Evolutionary conservation across 2,797 vertebrate species (phyloP), one percentile per base, ranked within the genome.

Genomic region (Picus viridis): DNA sequence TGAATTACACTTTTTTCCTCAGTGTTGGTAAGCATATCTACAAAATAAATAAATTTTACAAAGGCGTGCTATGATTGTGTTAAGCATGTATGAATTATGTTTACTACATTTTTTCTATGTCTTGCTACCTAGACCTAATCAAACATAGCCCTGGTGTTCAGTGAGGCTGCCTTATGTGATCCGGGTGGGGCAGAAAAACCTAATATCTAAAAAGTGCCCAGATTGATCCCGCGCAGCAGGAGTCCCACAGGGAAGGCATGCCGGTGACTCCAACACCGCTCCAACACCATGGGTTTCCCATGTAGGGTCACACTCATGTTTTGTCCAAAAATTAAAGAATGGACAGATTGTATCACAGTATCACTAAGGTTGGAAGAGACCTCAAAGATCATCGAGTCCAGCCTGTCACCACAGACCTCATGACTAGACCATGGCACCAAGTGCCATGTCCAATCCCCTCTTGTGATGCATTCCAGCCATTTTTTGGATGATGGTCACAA

Each of bases 41-140:
- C 63, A 91, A 91, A 85, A 29, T 94, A 95, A 97, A 95, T 95
- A 92, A 97, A 83, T 91, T 84, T 90, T 95, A 90, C 86, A 86
- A 80, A 78, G 74, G 90, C 97, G 95, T 79, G 58, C 85, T 83
- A 58, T 87, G 71, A 92, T 39, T 84, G 59, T 92, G 61, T 92
- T 89, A 92, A 83, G 74, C 89, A 81, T 96, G 78, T 69, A 85
- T 82, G 56, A 91, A 79, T 81, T 86, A 88, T 74, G 63, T 85
- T 90, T 86, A 68, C 41, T 58, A 36, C 3, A 56, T 94, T 65
- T 59, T 86, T 86, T 81, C 41, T 80, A 45, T 71, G 43, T 32
- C 27, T 83, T 83, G 51, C 30, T 29, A 63, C 59, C 32, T 43
- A 63, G 51, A 92, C 20, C 8, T 95, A 51, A 63, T 68, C n/a